Percentiles rank a stretch among this genome's conserved stretches.
These are phyloP conservation scores for Tricholaema leucomelas DNA, from an alignment of 2,113 vertebrate species.

Conservation along the genomic window DNA sequence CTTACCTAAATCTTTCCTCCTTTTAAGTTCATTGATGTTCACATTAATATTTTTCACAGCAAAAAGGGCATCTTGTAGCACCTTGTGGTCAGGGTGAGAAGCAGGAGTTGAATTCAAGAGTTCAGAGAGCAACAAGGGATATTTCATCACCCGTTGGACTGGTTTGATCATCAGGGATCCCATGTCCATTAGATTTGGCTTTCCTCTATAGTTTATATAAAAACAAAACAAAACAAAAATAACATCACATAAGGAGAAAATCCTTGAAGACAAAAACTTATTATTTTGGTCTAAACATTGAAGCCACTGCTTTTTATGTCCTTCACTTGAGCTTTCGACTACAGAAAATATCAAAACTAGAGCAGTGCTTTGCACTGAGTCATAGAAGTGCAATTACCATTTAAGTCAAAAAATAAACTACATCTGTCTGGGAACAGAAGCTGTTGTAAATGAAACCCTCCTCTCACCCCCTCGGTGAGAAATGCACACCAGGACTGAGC, in stretches of 20 bases:
- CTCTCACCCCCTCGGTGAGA: background rate
- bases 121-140: conserved; percentile 88
- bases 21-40: conserved; percentile 96
- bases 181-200: conserved; percentile 90
- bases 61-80: conserved; percentile 82
- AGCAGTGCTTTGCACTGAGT: background rate
- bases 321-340: background rate
- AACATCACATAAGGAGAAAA: background rate
- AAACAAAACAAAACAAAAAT: background rate
- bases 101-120: conserved; percentile 89
- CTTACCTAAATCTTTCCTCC: conserved; percentile 94
- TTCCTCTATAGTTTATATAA: conserved; percentile 79
- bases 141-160: conserved; percentile 97
- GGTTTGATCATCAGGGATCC: conserved; percentile 96
- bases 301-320: background rate
- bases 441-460: background rate
- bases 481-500: background rate
- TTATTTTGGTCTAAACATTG: background rate
- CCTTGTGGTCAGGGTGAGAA: conserved; percentile 85
- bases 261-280: background rate
- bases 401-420: background rate
- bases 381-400: background rate
- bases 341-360: background rate
- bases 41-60: conserved; percentile 86
- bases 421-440: background rate